These are phyloP conservation scores for Aurelia coerulea DNA, from an alignment of 30 jellyfish, hydroid and myxozoan species.

Conservation along the genomic window DNA sequence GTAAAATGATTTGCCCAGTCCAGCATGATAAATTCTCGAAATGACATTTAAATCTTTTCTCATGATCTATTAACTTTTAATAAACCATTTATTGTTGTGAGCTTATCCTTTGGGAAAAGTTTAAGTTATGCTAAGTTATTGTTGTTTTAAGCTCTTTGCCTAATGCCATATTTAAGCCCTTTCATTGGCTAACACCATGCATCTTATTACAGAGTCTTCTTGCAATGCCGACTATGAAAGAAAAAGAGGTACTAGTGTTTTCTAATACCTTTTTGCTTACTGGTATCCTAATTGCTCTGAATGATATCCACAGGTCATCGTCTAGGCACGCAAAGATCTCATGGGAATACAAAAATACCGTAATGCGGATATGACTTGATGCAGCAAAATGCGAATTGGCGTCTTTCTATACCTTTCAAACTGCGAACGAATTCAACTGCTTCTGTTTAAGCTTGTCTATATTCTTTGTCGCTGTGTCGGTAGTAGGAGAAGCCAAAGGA, in stretches of 20 bases:
- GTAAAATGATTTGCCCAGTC: too few species aligned
- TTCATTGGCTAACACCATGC: slow-evolving; percentile 24
- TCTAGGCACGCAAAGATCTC: not conserved
- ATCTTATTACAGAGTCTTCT: slow-evolving; percentile 78
- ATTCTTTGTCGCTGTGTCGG: too few species aligned
- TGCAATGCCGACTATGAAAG: slow-evolving; percentile 99
- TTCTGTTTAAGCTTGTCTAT: too few species aligned
- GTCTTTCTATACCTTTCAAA: too few species aligned
- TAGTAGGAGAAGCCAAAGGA: too few species aligned
- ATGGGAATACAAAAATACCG: slow-evolving; percentile 1
- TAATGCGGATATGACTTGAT: not conserved
- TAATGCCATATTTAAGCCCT: slow-evolving; percentile 11
- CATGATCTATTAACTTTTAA: slow-evolving; percentile 46
- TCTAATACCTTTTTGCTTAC: slow-evolving; percentile 1
- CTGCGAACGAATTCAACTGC: too few species aligned
- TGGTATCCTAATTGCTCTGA: slow-evolving; percentile 5
- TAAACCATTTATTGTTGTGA: slow-evolving; percentile 23
- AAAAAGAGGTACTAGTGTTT: slow-evolving; percentile 81
- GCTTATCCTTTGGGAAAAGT: slow-evolving; percentile 23
- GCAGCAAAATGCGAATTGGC: too few species aligned
- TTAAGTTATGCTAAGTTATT: slow-evolving; percentile 9
- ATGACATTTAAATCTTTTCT: slow-evolving; percentile 13
- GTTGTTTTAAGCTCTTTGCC: slow-evolving; percentile 33
- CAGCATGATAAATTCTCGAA: not conserved
- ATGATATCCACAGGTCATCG: not conserved